Percentiles rank a stretch among this genome's conserved stretches.
These are phyloP conservation scores for Neria commutata DNA, from an alignment of 2,888 invertebrate species.

Conservation along the genomic window DNA sequence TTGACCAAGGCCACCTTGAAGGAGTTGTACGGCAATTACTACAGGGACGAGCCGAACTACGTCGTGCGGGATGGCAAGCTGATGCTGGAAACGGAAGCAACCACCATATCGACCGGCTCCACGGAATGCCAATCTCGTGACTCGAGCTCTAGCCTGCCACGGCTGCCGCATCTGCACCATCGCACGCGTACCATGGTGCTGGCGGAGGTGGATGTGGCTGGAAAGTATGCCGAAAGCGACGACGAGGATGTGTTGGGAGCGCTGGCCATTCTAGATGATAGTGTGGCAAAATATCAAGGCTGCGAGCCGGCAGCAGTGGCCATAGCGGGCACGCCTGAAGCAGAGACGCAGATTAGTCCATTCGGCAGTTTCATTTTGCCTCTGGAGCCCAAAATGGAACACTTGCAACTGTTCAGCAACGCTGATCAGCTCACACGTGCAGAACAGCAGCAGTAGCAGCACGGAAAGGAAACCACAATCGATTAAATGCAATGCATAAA, in stretches of 20 bases:
- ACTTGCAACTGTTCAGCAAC: not conserved
- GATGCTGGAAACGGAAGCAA: slow-evolving; percentile 25
- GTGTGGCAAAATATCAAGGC: slow-evolving; percentile 22
- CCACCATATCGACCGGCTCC: slow-evolving; percentile 17
- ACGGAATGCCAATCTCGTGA: slow-evolving; percentile 25
- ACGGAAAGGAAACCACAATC: not conserved
- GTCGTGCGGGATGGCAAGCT: slow-evolving; percentile 28
- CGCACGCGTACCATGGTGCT: slow-evolving; percentile 16
- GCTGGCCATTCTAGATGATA: slow-evolving; percentile 38
- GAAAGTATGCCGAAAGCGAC: not conserved
- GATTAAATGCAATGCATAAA: not conserved
- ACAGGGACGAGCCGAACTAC: slow-evolving; percentile 35
- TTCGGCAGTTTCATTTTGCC: not conserved
- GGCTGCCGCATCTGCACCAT: not conserved
- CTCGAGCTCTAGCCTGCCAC: slow-evolving; percentile 13
- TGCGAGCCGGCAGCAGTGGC: not conserved
- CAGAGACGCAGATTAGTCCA: no score
- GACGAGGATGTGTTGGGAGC: slow-evolving; percentile 20
- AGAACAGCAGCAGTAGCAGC: not conserved
- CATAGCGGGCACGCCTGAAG: not conserved
- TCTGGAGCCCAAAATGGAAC: not conserved
- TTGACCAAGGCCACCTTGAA: slow-evolving; percentile 53
- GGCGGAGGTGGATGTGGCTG: slow-evolving; percentile 20
- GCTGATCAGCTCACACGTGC: not conserved
- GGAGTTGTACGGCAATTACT: slow-evolving; percentile 51